These are phyloP conservation scores for Lepisosteus osseus DNA, from an alignment of 2,113 vertebrate species.

Conservation along the genomic window DNA sequence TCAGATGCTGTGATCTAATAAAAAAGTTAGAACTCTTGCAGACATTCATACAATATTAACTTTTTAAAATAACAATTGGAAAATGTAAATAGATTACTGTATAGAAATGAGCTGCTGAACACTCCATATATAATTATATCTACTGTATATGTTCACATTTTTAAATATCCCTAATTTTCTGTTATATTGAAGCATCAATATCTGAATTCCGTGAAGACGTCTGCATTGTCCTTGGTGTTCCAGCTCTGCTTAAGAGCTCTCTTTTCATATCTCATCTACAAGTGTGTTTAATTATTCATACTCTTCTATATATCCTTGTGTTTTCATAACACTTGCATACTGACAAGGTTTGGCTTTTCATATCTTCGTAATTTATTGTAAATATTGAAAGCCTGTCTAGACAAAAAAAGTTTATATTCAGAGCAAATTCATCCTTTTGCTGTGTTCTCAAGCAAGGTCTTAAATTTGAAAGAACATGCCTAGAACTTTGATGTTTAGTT, in stretches of 20 bases:
- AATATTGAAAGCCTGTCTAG: conserved; percentile 33
- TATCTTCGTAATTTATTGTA: conserved; percentile 33
- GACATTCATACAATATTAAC: no score
- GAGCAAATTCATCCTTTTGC: conserved; percentile 3
- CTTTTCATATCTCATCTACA: conserved; percentile 28
- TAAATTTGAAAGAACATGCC: background rate
- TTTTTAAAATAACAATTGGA: no score
- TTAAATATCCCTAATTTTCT: no score
- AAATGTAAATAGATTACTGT: no score
- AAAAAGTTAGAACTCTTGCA: no score
- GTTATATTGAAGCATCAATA: background rate
- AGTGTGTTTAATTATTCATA: conserved; percentile 28
- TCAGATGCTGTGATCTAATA: no score
- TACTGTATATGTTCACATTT: no score
- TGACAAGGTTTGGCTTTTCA: conserved; percentile 45
- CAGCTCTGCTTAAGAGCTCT: conserved; percentile 11
- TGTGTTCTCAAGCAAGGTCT: background rate
- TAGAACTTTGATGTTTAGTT: background rate
- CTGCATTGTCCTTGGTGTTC: conserved; percentile 25
- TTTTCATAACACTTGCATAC: conserved; percentile 43
- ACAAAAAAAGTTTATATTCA: conserved; percentile 19
- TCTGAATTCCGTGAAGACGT: conserved; percentile 29
- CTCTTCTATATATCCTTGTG: conserved; percentile 30
- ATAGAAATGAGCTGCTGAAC: no score
- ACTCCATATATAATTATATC: no score